phyloP scores from a whole-genome alignment of 2,888 invertebrate genomes.

The Caenorhabditis japonica region DNA sequence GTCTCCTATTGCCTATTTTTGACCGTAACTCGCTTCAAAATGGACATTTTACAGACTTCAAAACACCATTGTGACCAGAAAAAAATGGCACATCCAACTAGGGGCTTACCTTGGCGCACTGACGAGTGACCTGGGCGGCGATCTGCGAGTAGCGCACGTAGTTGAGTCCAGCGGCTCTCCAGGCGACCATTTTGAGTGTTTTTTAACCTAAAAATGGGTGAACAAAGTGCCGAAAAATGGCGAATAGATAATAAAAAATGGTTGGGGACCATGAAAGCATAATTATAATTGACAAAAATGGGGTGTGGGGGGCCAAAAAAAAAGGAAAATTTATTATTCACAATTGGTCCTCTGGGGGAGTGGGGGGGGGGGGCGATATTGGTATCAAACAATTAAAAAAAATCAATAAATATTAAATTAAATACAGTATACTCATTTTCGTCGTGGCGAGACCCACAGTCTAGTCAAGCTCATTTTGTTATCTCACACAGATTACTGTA shows the following conservation, averaged over 20 bases:
- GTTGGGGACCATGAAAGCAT: conserved; percentile 14
- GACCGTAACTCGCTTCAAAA: too few species aligned
- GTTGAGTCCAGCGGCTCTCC: conserved; percentile 80
- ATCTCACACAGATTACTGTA: too few species aligned
- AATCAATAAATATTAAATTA: conserved; percentile 38
- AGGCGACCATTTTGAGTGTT: conserved; percentile 62
- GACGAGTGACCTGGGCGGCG: conserved; percentile 85
- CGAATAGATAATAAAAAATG: background rate
- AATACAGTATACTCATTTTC: conserved; percentile 3
- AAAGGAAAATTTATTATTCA: background rate
- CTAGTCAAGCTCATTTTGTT: background rate
- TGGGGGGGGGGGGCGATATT: too few species aligned
- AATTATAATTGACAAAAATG: background rate
- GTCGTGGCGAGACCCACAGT: background rate
- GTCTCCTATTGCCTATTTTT: too few species aligned
- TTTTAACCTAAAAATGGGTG: conserved; percentile 14
- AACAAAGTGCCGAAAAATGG: background rate
- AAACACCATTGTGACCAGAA: background rate
- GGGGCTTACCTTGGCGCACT: conserved; percentile 84
- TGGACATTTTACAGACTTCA: background rate
- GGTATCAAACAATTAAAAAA: conserved; percentile 6
- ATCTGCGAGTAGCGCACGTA: conserved; percentile 96
- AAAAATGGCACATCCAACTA: background rate
- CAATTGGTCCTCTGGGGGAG: background rate
- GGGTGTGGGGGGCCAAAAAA: too few species aligned